phyloP scores from a whole-genome alignment of 2,113 vertebrate genomes.

The Abramis brama region DNA sequence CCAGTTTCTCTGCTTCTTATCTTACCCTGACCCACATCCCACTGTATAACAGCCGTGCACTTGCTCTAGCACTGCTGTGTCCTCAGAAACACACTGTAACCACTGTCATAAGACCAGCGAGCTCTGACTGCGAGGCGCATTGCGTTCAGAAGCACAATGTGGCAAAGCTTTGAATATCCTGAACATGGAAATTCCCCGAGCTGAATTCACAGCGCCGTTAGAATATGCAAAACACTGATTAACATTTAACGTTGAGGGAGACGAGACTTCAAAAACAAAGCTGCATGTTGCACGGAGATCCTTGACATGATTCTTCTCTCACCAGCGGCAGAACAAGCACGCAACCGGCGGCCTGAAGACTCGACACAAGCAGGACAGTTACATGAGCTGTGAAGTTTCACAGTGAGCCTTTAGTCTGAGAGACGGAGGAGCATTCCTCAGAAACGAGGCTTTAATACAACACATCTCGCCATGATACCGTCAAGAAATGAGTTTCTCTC shows the following conservation, averaged over 20 bases:
- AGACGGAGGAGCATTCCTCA: not conserved
- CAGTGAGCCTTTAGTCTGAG: not conserved
- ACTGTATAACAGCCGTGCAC: too few species aligned
- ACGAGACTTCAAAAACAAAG: constrained; percentile 4
- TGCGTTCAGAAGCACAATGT: not conserved
- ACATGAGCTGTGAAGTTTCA: not conserved
- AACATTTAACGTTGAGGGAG: not conserved
- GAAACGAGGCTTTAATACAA: too few species aligned
- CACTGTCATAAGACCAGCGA: too few species aligned
- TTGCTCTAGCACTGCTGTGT: not conserved
- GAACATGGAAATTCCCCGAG: not conserved
- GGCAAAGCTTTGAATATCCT: not conserved
- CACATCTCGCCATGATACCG: not conserved
- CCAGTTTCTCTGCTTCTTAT: not conserved
- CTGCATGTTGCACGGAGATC: not conserved
- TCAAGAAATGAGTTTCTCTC: not conserved
- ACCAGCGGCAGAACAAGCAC: not conserved
- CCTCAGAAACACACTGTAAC: too few species aligned
- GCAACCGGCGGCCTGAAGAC: not conserved
- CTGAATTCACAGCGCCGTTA: constrained; percentile 4
- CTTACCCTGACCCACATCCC: not conserved
- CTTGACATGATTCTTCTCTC: constrained; percentile 35
- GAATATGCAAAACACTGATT: not conserved
- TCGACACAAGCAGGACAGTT: not conserved
- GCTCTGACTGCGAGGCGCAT: not conserved